These are phyloP conservation scores for Listronotus bonariensis DNA, from an alignment of 1,140 invertebrate genomes.

Conservation along the genomic window DNA sequence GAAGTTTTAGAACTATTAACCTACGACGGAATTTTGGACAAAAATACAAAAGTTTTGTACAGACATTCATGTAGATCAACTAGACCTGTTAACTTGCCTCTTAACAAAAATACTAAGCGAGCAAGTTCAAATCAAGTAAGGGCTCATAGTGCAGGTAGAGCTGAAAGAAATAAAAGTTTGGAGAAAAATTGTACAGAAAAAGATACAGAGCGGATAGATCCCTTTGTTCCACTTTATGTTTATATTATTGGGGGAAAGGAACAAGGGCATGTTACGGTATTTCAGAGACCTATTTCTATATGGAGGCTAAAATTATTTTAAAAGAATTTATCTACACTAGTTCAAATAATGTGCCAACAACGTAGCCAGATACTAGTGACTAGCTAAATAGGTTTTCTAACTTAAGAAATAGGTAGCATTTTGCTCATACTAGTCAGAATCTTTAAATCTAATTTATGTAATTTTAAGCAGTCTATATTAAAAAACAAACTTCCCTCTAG, in stretches of 20 bases:
- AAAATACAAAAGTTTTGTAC: slow-evolving; percentile 50
- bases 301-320: slow-evolving; percentile 67
- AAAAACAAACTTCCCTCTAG: no score
- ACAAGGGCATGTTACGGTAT: slow-evolving; percentile 69
- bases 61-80: slow-evolving; percentile 41
- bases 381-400: no score
- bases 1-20: slow-evolving; percentile 51
- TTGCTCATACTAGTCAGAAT: no score
- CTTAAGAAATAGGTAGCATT: no score
- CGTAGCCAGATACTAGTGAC: no score
- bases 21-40: slow-evolving; percentile 44
- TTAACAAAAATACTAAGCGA: slow-evolving; percentile 44
- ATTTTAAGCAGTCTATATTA: no score
- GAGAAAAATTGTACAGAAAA: not conserved
- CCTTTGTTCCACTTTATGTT: slow-evolving; percentile 63
- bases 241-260: slow-evolving; percentile 70
- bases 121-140: slow-evolving; percentile 42
- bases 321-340: not conserved
- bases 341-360: not conserved
- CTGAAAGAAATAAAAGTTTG: slow-evolving; percentile 42
- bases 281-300: slow-evolving; percentile 67
- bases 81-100: slow-evolving; percentile 54
- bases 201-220: slow-evolving; percentile 45
- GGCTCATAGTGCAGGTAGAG: slow-evolving; percentile 54
- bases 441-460: no score